Evolutionary conservation across 1,140 invertebrate species (phyloP), one percentile per base, ranked within the genome.

Genomic region (Philopotamus ludificatus): DNA sequence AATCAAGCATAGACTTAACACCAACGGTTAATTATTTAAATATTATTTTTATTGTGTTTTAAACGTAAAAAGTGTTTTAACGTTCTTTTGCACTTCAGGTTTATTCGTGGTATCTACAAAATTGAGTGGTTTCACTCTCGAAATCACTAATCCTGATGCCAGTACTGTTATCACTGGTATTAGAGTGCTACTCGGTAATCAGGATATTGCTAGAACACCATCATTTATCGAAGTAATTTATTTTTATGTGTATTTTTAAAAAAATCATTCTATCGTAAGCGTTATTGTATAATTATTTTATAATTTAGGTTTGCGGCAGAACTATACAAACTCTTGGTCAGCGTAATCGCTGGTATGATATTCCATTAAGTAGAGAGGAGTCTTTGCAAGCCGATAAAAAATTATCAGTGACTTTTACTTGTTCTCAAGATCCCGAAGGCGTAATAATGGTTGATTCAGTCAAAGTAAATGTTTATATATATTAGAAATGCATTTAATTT

Each of bases 391-490:
- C 93, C 16, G 95, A 98, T 74, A 97, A 97, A 79, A 94, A 95
- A 72, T 75, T 97, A 1, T 85, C 85, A 0, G 86, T 98, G n/a
- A 87, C 86, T 39, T 96, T 99, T 81, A 93, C 94, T 59, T 87
- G 93, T 1, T 96, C 94, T 25, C 87, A 89, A 74, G 94, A 97
- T 80, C 86, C 92, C 0, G 91, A 92, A 70, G 87, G 89, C 67
- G 88, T 97, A 1, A 96, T 90, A 20, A 91, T 97, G 85, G 85
- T 98, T 1, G 95, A 98, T 78, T 94, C 92, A 41, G 88, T 98
- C 10, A 96, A 95, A 82, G 87, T 95, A 9, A 7, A 15, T 15
- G 23, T 49, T 16, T 49, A 15, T 49, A 18, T 18, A 1, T 49
- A 16, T 1, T 2, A 21, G 45, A 1, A 49, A 4, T 44, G 2